These are phyloP conservation scores for Lycorma delicatula DNA, from an alignment of 1,140 invertebrate species.

Conservation along the genomic window DNA sequence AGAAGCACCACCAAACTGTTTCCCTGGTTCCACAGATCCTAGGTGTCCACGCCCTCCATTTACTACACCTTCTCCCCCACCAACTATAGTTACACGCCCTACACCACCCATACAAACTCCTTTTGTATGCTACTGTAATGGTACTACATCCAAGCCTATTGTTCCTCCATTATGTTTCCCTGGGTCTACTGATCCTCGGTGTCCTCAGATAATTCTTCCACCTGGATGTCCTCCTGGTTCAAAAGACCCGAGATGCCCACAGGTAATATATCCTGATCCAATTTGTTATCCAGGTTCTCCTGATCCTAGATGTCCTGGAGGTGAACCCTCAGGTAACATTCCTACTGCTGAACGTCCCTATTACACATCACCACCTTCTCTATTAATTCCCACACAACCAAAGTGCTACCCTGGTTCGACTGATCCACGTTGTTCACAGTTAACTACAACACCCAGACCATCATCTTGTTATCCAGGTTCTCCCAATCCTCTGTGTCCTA, in stretches of 20 bases:
- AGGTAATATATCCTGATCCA: slow-evolving; percentile 27
- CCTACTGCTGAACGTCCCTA: slow-evolving; percentile 8
- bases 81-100: slow-evolving; percentile 19
- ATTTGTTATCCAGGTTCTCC: slow-evolving; percentile 32
- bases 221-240: slow-evolving; percentile 37
- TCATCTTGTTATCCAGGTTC: slow-evolving; percentile 29
- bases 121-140: slow-evolving; percentile 27
- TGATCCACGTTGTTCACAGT: slow-evolving; percentile 34
- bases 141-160: slow-evolving; percentile 20
- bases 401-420: slow-evolving; percentile 34
- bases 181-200: slow-evolving; percentile 36
- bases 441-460: slow-evolving; percentile 20
- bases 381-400: slow-evolving; percentile 25
- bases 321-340: slow-evolving; percentile 25
- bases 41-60: slow-evolving; percentile 31
- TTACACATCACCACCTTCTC: slow-evolving; percentile 20
- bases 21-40: slow-evolving; percentile 32
- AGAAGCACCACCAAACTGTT: slow-evolving; percentile 21
- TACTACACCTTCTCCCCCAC: slow-evolving; percentile 32
- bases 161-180: slow-evolving; percentile 29
- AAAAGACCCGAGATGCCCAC: slow-evolving; percentile 34
- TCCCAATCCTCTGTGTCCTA: slow-evolving; percentile 33
- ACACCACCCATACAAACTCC: slow-evolving; percentile 20
- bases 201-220: slow-evolving; percentile 27
- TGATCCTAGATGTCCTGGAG: slow-evolving; percentile 33